Percentiles rank a stretch among this genome's conserved stretches.
Evolutionary conservation across 2,113 vertebrate genomes (phyloP).

Genomic region (pig (Sus scrofa)): T2T-Sscrofa CM000812.6:191304501-191305000

Average conservation of each 20-base stretch:
- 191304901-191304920: slow-evolving; percentile 48
- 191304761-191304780: not conserved
- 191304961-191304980: slow-evolving; percentile 10
- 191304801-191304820: slow-evolving; percentile 20
- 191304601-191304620: slow-evolving; percentile 23
- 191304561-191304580: not conserved
- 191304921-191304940: slow-evolving; percentile 8
- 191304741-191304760: not conserved
- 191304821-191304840: not conserved
- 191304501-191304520: not conserved
- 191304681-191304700: not conserved
- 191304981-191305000: slow-evolving; percentile 42
- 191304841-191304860: slow-evolving; percentile 28
- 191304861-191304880: slow-evolving; percentile 27
- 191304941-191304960: slow-evolving; percentile 36
- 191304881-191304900: not conserved
- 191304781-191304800: not conserved
- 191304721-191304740: not conserved
- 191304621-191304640: not conserved
- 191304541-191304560: slow-evolving; percentile 38
- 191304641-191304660: not conserved
- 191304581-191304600: slow-evolving; percentile 16
- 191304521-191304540: not conserved
- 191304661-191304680: not conserved
- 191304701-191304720: not conserved